phyloP scores from a whole-genome alignment of 2,888 invertebrate species.

The Tricholauxania praeusta region DNA sequence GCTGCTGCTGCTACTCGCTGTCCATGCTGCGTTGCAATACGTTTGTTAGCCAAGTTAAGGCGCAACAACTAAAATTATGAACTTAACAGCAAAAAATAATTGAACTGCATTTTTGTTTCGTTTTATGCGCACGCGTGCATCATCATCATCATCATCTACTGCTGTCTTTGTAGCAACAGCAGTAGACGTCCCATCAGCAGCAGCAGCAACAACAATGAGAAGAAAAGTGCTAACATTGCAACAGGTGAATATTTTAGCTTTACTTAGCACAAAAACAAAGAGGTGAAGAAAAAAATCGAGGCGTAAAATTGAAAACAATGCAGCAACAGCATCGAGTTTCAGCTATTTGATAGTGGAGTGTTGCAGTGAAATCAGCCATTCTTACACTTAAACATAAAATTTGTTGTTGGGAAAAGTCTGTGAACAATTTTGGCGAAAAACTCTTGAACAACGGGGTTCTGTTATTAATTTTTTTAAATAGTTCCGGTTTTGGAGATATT shows the following conservation, averaged over 20 bases:
- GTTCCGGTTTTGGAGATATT: too few species aligned
- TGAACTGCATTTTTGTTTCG: conserved; percentile 26
- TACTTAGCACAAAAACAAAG: not conserved
- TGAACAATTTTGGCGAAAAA: too few species aligned
- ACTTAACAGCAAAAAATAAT: conserved; percentile 37
- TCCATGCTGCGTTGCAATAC: not conserved
- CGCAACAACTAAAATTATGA: conserved; percentile 29
- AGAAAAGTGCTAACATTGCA: not conserved
- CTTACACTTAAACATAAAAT: not conserved
- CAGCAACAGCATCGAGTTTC: conserved; percentile 6
- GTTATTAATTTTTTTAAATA: too few species aligned
- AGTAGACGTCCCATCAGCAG: not conserved
- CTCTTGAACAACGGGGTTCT: too few species aligned
- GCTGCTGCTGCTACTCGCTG: not conserved
- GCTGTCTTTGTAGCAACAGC: not conserved
- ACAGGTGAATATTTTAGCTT: conserved; percentile 25
- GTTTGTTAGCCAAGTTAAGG: not conserved
- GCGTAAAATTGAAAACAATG: too few species aligned
- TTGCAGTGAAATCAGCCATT: conserved; percentile 40
- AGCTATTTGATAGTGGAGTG: conserved; percentile 48
- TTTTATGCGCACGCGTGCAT: conserved; percentile 32
- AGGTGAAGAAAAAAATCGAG: too few species aligned
- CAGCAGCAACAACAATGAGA: not conserved
- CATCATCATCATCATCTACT: conserved; percentile 6
- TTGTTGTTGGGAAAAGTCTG: too few species aligned